Percentiles rank a stretch among this genome's conserved stretches.
These are phyloP conservation scores for Molossus molossus DNA, from an alignment of 2,797 vertebrate species.

Conservation along the genomic window DNA sequence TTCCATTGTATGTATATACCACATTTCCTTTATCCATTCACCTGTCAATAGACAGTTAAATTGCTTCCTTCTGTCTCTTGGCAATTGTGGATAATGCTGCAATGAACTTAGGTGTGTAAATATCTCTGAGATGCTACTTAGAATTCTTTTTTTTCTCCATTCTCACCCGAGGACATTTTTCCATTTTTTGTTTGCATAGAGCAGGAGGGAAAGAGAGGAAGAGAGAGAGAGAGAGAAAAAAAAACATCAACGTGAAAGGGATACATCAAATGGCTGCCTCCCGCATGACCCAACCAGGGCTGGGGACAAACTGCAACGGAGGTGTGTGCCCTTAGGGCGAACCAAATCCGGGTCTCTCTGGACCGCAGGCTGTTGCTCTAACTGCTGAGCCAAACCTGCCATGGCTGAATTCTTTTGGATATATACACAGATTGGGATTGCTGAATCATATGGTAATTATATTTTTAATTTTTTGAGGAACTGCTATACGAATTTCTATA, in stretches of 20 bases:
- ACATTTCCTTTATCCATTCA: slow-evolving; percentile 10
- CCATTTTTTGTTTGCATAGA: too few species aligned
- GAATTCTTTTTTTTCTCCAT: background rate
- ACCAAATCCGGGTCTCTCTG: too few species aligned
- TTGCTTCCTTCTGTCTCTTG: background rate
- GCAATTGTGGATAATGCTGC: background rate
- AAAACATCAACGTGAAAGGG: too few species aligned
- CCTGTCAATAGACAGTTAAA: background rate
- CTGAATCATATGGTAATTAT: background rate
- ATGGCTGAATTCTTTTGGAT: background rate
- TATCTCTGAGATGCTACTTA: background rate
- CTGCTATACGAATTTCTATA: background rate
- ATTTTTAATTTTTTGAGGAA: slow-evolving; percentile 18
- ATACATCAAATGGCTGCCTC: too few species aligned
- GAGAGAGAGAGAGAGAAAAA: too few species aligned
- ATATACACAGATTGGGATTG: background rate
- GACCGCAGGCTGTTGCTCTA: too few species aligned
- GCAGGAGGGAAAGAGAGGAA: too few species aligned
- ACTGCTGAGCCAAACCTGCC: too few species aligned
- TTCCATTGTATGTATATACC: background rate
- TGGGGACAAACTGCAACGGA: too few species aligned
- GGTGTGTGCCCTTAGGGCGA: too few species aligned
- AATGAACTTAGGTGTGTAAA: background rate
- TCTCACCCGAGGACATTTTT: too few species aligned
- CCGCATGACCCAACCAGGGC: too few species aligned